A percentile compares a stretch with the other conserved stretches of the same genome.
phyloP scores from a whole-genome alignment of 92 coral and sea anemone species.

The Virgularia gustaviana region DNA sequence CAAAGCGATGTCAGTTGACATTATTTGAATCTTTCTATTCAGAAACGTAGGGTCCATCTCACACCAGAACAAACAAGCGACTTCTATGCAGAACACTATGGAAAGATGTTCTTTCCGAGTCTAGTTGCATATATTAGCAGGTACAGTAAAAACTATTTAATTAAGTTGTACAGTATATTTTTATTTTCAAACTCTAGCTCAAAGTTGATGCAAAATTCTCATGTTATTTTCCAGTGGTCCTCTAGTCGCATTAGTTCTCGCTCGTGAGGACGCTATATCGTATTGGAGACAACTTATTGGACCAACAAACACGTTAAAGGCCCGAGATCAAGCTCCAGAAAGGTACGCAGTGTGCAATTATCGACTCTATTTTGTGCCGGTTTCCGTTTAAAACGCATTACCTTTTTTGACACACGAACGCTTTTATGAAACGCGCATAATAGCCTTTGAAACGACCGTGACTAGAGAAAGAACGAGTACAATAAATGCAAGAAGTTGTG shows the following conservation, averaged over 20 bases:
- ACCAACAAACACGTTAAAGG: constrained; percentile 94
- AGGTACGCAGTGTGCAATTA: no score
- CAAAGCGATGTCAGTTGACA: not conserved
- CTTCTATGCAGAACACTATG: constrained; percentile 99
- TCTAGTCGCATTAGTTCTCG: constrained; percentile 69
- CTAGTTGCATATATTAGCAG: constrained; percentile 95
- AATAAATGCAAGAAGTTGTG: no score
- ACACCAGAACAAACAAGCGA: constrained; percentile 99
- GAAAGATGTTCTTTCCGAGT: constrained; percentile 99
- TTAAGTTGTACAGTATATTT: no score
- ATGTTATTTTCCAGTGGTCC: constrained; percentile 80
- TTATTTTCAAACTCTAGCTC: no score
- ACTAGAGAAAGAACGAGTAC: no score
- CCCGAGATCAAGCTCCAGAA: constrained; percentile 99
- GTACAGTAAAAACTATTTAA: not conserved
- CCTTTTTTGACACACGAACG: no score
- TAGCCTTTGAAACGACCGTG: no score
- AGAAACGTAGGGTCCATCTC: constrained; percentile 93
- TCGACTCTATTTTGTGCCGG: not conserved
- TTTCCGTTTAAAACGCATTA: no score
- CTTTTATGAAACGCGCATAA: no score
- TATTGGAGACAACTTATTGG: constrained; percentile 97
- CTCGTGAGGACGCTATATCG: constrained; percentile 79
- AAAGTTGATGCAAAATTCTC: no score
- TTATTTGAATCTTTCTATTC: not conserved